Evolutionary conservation across 2,797 vertebrate genomes (phyloP).

Genomic region (Pyrocephalus nanus): DNA sequence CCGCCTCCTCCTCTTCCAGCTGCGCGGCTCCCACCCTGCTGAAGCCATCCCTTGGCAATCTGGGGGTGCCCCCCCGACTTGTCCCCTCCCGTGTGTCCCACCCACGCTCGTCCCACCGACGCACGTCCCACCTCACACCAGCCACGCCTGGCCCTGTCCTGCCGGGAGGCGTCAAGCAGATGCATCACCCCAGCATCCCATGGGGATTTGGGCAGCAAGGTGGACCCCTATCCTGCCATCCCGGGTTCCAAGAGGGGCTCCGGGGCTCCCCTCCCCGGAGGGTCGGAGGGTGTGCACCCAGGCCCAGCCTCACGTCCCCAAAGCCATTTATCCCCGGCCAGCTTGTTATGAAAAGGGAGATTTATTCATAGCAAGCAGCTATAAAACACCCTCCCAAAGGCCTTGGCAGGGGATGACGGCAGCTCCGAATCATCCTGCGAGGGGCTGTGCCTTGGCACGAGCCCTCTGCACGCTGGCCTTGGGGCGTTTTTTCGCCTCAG

Average conservation of each 20-base stretch:
- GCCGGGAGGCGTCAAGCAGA: background rate
- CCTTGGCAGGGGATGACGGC: background rate
- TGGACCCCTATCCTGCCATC: background rate
- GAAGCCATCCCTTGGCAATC: background rate
- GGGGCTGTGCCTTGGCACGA: background rate
- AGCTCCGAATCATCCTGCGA: background rate
- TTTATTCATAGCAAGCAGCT: background rate
- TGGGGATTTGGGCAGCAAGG: background rate
- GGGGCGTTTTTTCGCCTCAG: background rate
- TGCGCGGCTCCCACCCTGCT: background rate
- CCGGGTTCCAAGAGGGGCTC: fast-evolving
- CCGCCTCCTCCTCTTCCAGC: background rate
- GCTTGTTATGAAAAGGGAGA: background rate
- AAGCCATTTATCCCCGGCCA: background rate
- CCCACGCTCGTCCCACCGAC: background rate
- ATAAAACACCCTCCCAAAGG: background rate
- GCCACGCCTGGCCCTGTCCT: background rate
- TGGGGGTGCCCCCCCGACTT: background rate
- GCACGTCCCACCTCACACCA: background rate
- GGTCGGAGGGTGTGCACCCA: fast-evolving
- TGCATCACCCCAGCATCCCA: background rate
- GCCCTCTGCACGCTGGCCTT: background rate
- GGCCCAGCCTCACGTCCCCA: background rate
- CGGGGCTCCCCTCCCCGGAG: background rate
- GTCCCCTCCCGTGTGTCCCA: background rate